Conservation (phyloP, 1,140 invertebrate genomes). For the Phymastichus coffea region DNA sequence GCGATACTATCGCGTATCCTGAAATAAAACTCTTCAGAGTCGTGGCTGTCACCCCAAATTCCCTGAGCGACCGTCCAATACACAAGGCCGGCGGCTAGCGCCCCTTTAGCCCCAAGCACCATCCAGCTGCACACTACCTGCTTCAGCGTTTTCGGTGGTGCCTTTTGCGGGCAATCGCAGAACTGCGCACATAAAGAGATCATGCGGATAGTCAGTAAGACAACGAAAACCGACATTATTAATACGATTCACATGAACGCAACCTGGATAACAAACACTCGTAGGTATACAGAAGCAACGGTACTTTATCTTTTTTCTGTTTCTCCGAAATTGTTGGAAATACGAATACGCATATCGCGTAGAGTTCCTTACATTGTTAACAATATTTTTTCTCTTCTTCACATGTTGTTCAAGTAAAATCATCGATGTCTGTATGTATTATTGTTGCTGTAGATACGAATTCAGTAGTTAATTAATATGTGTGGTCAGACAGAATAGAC, state of each 20-base stretch:
- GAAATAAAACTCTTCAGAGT: conserved; percentile 41
- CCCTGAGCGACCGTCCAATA: conserved; percentile 44
- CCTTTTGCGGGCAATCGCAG: conserved; percentile 30
- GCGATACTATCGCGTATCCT: conserved; percentile 32
- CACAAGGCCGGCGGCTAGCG: conserved; percentile 32
- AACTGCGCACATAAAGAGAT: conserved; percentile 26
- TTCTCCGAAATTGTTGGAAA: neutral
- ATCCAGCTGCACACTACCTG: conserved; percentile 17
- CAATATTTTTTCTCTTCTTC: too few species aligned
- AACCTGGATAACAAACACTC: neutral
- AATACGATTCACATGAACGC: neutral
- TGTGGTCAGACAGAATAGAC: too few species aligned
- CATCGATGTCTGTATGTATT: too few species aligned
- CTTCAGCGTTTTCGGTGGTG: neutral
- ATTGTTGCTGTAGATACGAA: too few species aligned
- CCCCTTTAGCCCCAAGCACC: conserved; percentile 33
- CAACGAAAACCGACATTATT: neutral
- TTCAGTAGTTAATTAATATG: too few species aligned
- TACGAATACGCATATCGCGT: neutral
- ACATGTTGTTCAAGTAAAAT: too few species aligned
- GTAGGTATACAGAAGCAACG: neutral
- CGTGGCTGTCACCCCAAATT: conserved; percentile 37
- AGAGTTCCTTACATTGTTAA: too few species aligned
- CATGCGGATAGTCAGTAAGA: neutral
- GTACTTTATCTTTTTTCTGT: neutral